Conservation (phyloP, 2,113 vertebrate genomes). For the Climacteris rufus region DNA sequence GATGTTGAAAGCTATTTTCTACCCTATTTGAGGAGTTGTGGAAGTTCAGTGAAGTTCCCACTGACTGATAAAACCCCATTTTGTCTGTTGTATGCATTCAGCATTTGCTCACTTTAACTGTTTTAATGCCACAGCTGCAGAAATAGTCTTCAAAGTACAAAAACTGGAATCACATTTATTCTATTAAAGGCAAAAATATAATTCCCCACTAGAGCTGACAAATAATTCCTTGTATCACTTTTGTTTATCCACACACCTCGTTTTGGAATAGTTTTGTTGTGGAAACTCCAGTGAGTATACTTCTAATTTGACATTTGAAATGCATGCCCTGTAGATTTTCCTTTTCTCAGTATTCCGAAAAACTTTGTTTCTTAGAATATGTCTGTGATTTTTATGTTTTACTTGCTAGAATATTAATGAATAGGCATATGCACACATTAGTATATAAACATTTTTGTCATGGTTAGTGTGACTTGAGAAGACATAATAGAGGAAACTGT, state of each 20-base stretch:
- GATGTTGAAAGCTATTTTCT: background rate
- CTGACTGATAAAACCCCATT: background rate
- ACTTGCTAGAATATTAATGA: background rate
- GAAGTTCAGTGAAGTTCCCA: background rate
- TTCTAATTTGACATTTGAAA: background rate
- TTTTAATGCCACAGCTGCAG: background rate
- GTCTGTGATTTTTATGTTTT: background rate
- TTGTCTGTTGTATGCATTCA: background rate
- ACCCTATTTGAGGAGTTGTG: background rate
- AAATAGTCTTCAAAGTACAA: background rate
- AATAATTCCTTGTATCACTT: background rate
- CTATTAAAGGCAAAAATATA: background rate
- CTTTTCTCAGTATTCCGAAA: background rate
- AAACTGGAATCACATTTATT: background rate
- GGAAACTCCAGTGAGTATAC: background rate
- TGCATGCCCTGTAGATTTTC: background rate
- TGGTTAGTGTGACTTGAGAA: background rate
- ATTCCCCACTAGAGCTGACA: background rate
- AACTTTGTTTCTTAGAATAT: background rate
- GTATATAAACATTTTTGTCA: background rate
- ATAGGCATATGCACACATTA: background rate
- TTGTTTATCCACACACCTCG: accelerated
- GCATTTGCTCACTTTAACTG: background rate
- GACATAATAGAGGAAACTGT: background rate
- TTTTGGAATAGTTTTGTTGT: background rate